Conservation (phyloP, 2,113 vertebrate species). For the Arizona elegans region DNA sequence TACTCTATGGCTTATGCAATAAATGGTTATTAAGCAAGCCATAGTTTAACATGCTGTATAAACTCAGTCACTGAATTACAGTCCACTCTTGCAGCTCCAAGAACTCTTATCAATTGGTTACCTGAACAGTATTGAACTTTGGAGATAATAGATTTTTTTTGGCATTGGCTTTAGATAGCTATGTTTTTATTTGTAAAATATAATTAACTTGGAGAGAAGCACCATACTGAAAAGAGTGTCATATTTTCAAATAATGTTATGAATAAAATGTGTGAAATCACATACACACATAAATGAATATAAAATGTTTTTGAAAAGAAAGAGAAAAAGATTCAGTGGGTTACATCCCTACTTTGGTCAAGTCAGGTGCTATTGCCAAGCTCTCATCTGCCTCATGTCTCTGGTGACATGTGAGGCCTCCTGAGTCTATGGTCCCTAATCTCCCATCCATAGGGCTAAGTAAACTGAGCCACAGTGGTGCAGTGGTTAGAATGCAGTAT, state of each 20-base stretch:
- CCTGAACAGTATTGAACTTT: neutral
- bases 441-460: neutral
- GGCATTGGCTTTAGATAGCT: neutral
- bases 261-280: neutral
- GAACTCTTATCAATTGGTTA: neutral
- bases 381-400: neutral
- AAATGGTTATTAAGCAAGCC: neutral
- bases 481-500: too few species aligned
- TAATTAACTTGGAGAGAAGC: neutral
- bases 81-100: neutral
- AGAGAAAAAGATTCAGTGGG: neutral
- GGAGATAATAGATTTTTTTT: neutral
- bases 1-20: neutral
- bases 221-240: neutral
- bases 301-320: neutral
- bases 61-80: neutral
- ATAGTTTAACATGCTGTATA: neutral
- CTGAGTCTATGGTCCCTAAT: neutral
- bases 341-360: neutral
- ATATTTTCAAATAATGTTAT: neutral
- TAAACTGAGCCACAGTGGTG: neutral
- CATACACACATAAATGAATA: neutral
- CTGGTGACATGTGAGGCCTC: neutral
- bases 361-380: neutral
- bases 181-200: neutral